Conservation (phyloP, 2,888 invertebrate genomes). For the Agapostemon virescens region DNA sequence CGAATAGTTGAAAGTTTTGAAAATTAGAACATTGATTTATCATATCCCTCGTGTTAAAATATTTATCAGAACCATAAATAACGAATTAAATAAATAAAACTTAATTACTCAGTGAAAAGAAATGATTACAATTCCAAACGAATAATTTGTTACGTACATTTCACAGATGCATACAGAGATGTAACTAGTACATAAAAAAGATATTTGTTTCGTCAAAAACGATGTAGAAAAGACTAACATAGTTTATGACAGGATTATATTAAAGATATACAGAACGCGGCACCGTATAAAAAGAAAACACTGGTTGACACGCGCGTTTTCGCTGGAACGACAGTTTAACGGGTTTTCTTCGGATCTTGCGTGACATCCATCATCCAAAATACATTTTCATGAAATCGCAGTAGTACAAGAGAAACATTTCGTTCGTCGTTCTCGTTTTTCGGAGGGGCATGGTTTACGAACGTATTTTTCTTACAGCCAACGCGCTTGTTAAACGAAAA, state of each 20-base stretch:
- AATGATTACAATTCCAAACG: too few relatives aligned
- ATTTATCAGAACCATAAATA: too few relatives aligned
- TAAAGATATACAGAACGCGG: not conserved
- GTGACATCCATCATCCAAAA: not conserved
- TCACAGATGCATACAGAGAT: too few relatives aligned
- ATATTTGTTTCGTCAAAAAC: not conserved
- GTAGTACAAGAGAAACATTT: conserved; percentile 24
- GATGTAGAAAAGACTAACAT: not conserved
- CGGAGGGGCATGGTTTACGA: not conserved
- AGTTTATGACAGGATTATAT: not conserved
- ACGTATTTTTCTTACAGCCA: not conserved
- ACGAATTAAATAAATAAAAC: too few relatives aligned
- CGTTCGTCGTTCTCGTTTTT: not conserved
- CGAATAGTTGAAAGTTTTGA: too few relatives aligned
- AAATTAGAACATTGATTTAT: too few relatives aligned
- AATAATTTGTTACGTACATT: too few relatives aligned
- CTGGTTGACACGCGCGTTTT: not conserved
- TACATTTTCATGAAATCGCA: conserved; percentile 17
- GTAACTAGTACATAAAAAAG: too few relatives aligned
- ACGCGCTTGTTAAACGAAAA: conserved; percentile 7
- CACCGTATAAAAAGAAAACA: not conserved
- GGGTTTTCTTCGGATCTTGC: not conserved
- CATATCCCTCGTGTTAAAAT: too few relatives aligned
- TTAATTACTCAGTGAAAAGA: too few relatives aligned
- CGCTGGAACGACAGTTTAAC: not conserved